Evolutionary conservation across 2,888 invertebrate species (phyloP), one percentile per base, ranked within the genome.

Genomic region (Slavum lentiscoides): DNA sequence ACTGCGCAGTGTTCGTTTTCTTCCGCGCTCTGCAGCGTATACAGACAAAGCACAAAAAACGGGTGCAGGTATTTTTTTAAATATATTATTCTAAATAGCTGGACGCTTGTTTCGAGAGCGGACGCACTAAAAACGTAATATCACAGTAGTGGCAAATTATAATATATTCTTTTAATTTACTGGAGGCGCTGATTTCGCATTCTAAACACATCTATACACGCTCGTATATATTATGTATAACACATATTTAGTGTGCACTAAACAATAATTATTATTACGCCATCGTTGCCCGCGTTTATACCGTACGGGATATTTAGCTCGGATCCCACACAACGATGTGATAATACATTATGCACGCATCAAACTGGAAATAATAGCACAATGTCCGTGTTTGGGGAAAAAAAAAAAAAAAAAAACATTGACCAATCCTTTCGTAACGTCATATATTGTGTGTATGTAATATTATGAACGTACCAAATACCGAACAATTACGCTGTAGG

Each of bases 281-380:
- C 55, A 39, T 58, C n/a, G 70, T 30, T 30, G 30, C 30, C 30
- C n/a, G 39, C 70, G 21, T 39, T 37, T 64, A 15, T 53, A 49
- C 53, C 15, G 15, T 62, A 62, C 30, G 21, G 30, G 4, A 30
- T 30, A 55, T 70, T 58, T 37, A 70, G 55, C n/a, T 55, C 15
- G 13, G 37, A 58, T 55, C 37, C 37, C 69, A 43, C 69, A 43
- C 19, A 9, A 15, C 43, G 23, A 73, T 49, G 73, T 13, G 73
- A 73, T 73, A 61, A 73, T 61, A n/a, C n/a, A 61, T 43, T 13
- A 23, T 23, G 73, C 73, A 43, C 43, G 73, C 73, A 73, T 49
- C 73, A 73, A 73, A 73, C 61, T 73, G 73, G 73, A 73, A 73
- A 73, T 3, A 73, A 73, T 73, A 72, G 58, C 61, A 43, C 39